Conservation (phyloP, 2,113 vertebrate genomes). For the Tyto alba region DNA sequence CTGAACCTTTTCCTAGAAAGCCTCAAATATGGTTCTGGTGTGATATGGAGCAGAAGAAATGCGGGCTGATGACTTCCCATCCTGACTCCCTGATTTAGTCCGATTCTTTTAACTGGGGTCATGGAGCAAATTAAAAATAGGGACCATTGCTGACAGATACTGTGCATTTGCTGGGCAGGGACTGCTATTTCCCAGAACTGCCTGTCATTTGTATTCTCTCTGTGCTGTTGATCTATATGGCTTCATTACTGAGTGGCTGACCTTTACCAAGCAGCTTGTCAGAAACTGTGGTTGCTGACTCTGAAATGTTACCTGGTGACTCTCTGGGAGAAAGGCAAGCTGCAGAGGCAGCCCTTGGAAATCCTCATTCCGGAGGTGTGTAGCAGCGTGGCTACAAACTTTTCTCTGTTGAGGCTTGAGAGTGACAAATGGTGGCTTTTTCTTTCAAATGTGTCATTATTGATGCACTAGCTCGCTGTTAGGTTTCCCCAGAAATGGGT, state of each 20-base stretch:
- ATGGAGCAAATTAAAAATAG: neutral
- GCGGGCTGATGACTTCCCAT: neutral
- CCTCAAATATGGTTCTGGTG: neutral
- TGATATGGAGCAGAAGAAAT: neutral
- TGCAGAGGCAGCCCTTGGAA: neutral
- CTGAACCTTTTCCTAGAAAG: neutral
- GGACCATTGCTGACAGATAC: neutral
- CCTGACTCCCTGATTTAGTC: neutral
- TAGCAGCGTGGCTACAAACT: neutral
- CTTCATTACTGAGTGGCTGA: neutral
- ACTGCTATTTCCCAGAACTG: neutral
- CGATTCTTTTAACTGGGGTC: neutral
- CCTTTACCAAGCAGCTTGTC: neutral
- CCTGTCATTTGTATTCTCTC: neutral
- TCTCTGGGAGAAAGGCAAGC: neutral
- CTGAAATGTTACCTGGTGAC: neutral
- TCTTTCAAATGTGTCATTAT: neutral
- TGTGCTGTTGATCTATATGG: neutral
- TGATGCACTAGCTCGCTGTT: neutral
- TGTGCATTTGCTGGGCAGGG: neutral
- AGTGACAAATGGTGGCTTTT: neutral
- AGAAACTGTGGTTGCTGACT: neutral
- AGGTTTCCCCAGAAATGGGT: neutral
- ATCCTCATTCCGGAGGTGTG: rapidly evolving
- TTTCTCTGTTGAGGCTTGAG: neutral